Evolutionary conservation across 2,888 invertebrate species (phyloP), one percentile per base, ranked within the genome.

Genomic region (Anoncus sp.): DNA sequence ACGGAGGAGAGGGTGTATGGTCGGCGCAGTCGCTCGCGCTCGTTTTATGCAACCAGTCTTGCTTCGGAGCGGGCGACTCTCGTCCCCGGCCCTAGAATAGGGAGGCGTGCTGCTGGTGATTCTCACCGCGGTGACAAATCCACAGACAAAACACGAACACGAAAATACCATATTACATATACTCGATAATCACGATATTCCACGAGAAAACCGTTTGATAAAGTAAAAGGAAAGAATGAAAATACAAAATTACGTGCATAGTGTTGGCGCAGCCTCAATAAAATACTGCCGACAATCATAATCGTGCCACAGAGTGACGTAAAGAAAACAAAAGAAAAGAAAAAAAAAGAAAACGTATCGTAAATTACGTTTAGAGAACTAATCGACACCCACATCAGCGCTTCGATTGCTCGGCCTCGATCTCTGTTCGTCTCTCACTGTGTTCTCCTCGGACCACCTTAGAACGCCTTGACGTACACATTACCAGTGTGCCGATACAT

Each of bases 1-100:
- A 24, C 60, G 72, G 79, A 75, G 79, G 84, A 81, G 85, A 83
- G 80, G 84, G 83, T 80, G 63, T 76, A 83, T 81, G 73, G 74
- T 84, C 84, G 85, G 88, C 88, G 90, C 89, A 89, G 89, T 82
- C 87, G 88, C 89, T 84, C 87, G 90, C 87, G 77, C 89, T 87
- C 85, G 87, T 86, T 89, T 86, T 89, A 90, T 90, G 90, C 90
- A 90, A 89, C 89, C 90, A 90, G 90, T 90, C 87, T 89, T 87
- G 88, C 90, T 87, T 87, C 84, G 87, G 87, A 89, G 88, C 87
- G 89, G 88, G 85, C 83, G 86, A 85, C 84, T 84, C 79, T 71
- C 79, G 84, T 85, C 77, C 79, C 80, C 81, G 82, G 86, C 83
- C 79, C 85, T 86, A 83, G 83, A 7, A 85, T 81, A 85, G 86